A percentile compares a stretch with the other conserved stretches of the same genome.
Evolutionary conservation across 2,797 vertebrate genomes (phyloP).

Genomic region (Takifugu ocellatus): DNA sequence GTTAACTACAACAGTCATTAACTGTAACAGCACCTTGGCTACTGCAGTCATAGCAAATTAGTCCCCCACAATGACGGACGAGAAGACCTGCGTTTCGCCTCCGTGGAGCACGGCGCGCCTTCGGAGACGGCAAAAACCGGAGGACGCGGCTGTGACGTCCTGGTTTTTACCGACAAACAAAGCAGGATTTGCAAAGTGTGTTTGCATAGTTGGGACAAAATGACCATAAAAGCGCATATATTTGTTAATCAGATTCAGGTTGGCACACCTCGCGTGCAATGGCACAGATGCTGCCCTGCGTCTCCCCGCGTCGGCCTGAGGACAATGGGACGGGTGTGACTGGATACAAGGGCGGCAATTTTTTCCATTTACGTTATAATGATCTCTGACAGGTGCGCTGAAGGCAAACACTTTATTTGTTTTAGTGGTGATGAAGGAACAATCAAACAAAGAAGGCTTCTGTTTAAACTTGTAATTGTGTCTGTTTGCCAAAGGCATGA

Average conservation of each 20-base stretch:
- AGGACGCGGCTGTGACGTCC: conserved; percentile 25
- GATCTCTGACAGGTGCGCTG: conserved; percentile 20
- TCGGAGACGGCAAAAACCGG: conserved; percentile 28
- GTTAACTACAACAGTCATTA: conserved; percentile 85
- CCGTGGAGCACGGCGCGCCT: conserved; percentile 13
- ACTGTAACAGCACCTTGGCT: conserved; percentile 81
- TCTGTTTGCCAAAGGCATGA: neutral
- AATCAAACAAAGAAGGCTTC: conserved; percentile 39
- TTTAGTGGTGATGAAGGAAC: conserved; percentile 32
- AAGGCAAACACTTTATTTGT: conserved; percentile 37
- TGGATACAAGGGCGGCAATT: conserved; percentile 52
- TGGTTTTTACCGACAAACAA: conserved; percentile 61
- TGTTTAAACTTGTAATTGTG: conserved; percentile 16
- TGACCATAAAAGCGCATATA: conserved; percentile 75
- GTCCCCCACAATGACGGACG: conserved; percentile 71
- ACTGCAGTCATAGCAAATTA: conserved; percentile 82
- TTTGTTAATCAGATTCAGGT: conserved; percentile 81
- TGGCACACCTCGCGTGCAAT: conserved; percentile 69
- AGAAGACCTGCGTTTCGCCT: conserved; percentile 53
- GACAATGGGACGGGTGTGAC: conserved; percentile 66
- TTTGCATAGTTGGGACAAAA: conserved; percentile 80
- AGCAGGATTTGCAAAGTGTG: conserved; percentile 64
- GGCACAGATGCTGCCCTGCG: conserved; percentile 39
- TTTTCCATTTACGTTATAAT: conserved; percentile 31
- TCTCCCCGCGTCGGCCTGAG: conserved; percentile 29